Percentiles rank a stretch among this genome's conserved stretches.
Evolutionary conservation across 2,797 vertebrate genomes (phyloP).

Genomic region (Myotis findleyi): DNA sequence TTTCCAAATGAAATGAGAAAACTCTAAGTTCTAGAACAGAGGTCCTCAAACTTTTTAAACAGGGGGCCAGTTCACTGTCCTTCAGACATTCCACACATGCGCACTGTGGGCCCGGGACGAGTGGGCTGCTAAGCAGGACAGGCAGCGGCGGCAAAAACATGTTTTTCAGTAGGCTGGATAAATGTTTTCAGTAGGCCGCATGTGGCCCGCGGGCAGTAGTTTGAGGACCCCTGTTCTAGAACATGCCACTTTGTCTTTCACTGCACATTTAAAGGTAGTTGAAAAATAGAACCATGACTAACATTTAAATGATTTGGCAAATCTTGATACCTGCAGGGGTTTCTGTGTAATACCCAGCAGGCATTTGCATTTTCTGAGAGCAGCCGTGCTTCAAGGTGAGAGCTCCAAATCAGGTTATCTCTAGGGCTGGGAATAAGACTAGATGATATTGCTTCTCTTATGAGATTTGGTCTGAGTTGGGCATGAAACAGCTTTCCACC

Average conservation of each 20-base stretch:
- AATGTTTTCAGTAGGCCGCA: no score
- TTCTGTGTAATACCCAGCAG: background rate
- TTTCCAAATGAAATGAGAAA: constrained; percentile 32
- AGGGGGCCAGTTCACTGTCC: no score
- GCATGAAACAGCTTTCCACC: background rate
- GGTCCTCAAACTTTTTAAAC: no score
- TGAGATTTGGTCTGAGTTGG: background rate
- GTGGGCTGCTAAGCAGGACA: no score
- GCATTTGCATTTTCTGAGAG: constrained; percentile 29
- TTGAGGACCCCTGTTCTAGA: background rate
- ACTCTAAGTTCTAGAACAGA: background rate
- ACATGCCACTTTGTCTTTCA: constrained; percentile 25
- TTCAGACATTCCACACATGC: no score
- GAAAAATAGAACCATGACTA: constrained; percentile 32
- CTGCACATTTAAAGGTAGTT: background rate
- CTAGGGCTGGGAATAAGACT: background rate
- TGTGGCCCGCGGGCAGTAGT: no score
- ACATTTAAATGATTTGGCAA: constrained; percentile 1
- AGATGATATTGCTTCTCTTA: background rate
- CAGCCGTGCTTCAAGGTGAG: background rate
- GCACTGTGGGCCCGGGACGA: no score
- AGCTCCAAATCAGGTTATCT: constrained; percentile 8
- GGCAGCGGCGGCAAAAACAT: no score
- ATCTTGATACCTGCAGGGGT: background rate
- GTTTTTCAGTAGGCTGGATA: no score